Percentiles rank a stretch among this genome's conserved stretches.
Evolutionary conservation across 2,113 vertebrate genomes (phyloP).

Genomic region (Xenus cinereus): DNA sequence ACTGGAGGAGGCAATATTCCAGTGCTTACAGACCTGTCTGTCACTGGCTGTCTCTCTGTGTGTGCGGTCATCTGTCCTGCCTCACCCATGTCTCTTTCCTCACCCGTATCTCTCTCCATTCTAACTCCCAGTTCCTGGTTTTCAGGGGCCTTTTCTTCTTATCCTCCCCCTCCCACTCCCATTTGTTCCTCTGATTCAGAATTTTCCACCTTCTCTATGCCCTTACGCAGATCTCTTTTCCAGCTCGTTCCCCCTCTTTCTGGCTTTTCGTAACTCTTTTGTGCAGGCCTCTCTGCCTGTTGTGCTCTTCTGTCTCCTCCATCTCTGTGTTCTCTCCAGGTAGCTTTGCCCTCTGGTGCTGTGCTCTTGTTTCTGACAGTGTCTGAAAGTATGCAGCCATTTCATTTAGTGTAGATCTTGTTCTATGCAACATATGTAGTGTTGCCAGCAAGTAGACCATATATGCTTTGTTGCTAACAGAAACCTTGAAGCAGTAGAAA

Average conservation of each 20-base stretch:
- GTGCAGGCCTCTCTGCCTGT: background rate
- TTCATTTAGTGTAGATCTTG: background rate
- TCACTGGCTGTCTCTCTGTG: background rate
- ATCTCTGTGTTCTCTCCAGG: background rate
- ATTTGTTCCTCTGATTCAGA: background rate
- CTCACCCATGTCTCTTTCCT: background rate
- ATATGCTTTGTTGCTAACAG: background rate
- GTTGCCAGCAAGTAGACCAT: background rate
- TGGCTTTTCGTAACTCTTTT: background rate
- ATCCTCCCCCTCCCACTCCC: too few species aligned
- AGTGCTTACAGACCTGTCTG: background rate
- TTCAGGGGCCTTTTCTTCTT: background rate
- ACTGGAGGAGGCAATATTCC: background rate
- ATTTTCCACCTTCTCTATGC: background rate
- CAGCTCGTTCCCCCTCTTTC: background rate
- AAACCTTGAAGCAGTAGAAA: background rate
- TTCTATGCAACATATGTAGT: background rate
- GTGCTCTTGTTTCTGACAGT: background rate
- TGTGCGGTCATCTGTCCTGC: background rate
- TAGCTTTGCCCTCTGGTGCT: background rate
- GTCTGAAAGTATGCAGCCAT: background rate
- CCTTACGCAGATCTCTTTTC: background rate
- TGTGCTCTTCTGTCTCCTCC: background rate
- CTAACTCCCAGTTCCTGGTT: background rate
- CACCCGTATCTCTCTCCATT: background rate